A percentile compares a stretch with the other conserved stretches of the same genome.
These are phyloP conservation scores for Xestia rhomboidea DNA, from an alignment of 2,888 invertebrate genomes.

Conservation along the genomic window DNA sequence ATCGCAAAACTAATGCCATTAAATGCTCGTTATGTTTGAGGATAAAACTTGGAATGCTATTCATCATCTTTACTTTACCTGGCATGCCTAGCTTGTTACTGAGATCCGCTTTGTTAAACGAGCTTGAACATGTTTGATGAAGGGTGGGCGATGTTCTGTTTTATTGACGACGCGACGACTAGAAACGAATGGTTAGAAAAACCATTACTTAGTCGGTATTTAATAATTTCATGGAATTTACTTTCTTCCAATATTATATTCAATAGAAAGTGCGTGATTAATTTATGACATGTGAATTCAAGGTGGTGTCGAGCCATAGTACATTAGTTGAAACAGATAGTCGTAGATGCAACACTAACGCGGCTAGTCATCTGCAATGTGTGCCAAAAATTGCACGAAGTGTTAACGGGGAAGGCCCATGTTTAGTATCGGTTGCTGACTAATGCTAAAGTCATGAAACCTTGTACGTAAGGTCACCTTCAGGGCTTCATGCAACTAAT, in stretches of 20 bases:
- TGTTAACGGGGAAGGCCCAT: slow-evolving; percentile 32
- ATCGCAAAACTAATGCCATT: slow-evolving; percentile 45
- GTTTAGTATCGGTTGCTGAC: slow-evolving; percentile 44
- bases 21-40: slow-evolving; percentile 41
- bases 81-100: slow-evolving; percentile 18
- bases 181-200: neutral
- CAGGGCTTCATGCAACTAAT: slow-evolving; percentile 58
- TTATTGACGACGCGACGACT: neutral
- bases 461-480: slow-evolving; percentile 51
- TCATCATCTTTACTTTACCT: slow-evolving; percentile 31
- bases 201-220: neutral
- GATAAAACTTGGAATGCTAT: slow-evolving; percentile 48
- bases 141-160: neutral
- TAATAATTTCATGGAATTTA: neutral
- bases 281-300: neutral
- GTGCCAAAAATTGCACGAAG: slow-evolving; percentile 34
- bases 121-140: slow-evolving; percentile 6
- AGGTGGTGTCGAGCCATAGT: neutral
- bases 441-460: slow-evolving; percentile 48
- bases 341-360: neutral
- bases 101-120: neutral
- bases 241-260: slow-evolving; percentile 5
- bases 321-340: neutral
- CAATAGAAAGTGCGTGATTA: slow-evolving; percentile 5
- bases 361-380: slow-evolving; percentile 8